phyloP scores from a whole-genome alignment of 30 jellyfish, hydroid and myxozoan species.

The Aurelia coerulea region DNA sequence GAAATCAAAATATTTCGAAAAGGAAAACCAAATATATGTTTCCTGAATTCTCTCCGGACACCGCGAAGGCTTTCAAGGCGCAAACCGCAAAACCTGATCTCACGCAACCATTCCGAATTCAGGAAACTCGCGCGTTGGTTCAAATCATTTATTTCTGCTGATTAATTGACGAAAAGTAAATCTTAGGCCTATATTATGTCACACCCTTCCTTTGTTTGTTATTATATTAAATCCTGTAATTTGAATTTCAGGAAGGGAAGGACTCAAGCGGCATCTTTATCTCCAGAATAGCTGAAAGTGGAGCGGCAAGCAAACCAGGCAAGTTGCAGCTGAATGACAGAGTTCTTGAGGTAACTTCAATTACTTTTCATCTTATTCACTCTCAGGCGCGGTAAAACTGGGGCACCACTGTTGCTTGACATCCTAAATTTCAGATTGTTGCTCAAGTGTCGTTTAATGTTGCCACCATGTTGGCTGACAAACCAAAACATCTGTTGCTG shows the following conservation, averaged over 20 bases:
- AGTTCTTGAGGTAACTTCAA: conserved; percentile 81
- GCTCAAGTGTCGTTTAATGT: too few relatives aligned
- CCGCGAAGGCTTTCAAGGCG: neutral
- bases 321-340: conserved; percentile 88
- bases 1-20: too few relatives aligned
- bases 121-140: neutral
- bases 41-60: neutral
- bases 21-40: neutral
- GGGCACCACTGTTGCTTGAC: neutral
- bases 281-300: conserved; percentile 89
- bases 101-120: neutral
- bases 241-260: conserved; percentile 67
- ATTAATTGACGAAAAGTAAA: neutral
- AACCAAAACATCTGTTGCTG: too few relatives aligned
- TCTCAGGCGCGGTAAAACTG: neutral
- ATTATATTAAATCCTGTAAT: neutral
- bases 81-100: neutral
- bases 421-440: too few relatives aligned
- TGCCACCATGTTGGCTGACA: too few relatives aligned
- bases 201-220: conserved; percentile 12
- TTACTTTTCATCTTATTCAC: too few relatives aligned
- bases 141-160: neutral
- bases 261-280: conserved; percentile 83
- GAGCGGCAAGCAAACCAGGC: conserved; percentile 89
- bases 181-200: neutral